phyloP scores from a whole-genome alignment of 2,797 vertebrate species.

The Sparus aurata region DNA sequence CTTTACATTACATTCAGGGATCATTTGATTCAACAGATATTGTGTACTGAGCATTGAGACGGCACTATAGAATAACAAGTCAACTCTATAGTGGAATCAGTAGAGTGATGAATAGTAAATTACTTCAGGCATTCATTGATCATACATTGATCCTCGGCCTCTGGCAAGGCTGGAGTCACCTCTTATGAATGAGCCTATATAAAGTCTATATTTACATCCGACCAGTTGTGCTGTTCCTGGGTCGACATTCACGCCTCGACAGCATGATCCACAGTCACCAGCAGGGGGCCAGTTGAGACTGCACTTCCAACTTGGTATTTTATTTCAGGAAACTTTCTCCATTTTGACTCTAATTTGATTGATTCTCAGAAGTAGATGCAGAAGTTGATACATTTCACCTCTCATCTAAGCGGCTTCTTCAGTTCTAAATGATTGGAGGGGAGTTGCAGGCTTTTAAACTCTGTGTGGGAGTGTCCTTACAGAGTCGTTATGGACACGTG shows the following conservation, averaged over 20 bases:
- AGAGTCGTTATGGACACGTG: no score
- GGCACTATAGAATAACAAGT: not conserved
- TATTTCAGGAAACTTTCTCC: not conserved
- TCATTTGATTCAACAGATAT: not conserved
- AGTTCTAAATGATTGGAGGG: no score
- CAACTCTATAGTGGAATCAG: not conserved
- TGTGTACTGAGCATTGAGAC: not conserved
- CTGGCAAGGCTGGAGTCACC: not conserved
- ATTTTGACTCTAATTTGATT: not conserved
- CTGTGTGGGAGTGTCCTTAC: no score
- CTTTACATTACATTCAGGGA: not conserved
- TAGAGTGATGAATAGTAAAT: not conserved
- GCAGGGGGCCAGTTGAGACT: not conserved
- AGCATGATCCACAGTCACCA: not conserved
- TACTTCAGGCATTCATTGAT: no score
- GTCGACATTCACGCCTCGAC: not conserved
- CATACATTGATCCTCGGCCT: not conserved
- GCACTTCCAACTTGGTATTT: not conserved
- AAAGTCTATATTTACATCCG: not conserved
- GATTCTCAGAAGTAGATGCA: no score
- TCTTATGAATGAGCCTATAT: no score
- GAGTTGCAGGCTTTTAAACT: no score
- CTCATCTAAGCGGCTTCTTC: no score
- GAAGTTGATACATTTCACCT: no score
- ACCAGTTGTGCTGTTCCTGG: not conserved